phyloP scores from a whole-genome alignment of 2,797 vertebrate species.

The Rhinoraja longicauda region DNA sequence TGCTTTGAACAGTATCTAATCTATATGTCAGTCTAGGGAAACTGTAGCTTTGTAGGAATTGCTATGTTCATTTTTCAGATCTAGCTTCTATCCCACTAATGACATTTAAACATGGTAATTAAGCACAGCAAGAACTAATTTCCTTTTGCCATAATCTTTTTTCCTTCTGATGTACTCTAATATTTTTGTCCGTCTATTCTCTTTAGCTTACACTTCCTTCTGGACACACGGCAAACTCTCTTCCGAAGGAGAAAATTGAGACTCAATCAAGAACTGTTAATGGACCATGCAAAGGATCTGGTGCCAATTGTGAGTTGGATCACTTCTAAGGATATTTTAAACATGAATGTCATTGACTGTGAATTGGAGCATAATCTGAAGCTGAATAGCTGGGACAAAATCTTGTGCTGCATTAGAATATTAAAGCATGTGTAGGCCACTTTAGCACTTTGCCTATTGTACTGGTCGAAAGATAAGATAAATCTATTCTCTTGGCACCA shows the following conservation, averaged over 20 bases:
- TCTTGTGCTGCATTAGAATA: neutral
- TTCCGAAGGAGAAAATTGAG: conserved; percentile 73
- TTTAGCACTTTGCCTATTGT: no score
- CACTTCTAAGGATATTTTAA: neutral
- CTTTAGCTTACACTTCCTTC: neutral
- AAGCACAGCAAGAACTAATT: neutral
- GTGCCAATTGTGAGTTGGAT: conserved; percentile 14
- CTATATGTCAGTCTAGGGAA: neutral
- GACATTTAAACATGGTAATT: neutral
- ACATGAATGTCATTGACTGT: neutral
- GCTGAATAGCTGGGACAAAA: neutral
- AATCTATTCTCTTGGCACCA: no score
- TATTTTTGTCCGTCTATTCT: neutral
- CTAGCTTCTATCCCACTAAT: neutral
- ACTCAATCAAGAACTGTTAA: conserved; percentile 71
- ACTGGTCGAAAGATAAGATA: no score
- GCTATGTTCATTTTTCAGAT: neutral
- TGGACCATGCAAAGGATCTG: no score
- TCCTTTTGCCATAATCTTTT: neutral
- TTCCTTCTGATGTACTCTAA: neutral
- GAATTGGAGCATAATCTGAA: neutral
- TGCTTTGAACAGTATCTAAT: neutral
- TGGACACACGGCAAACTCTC: conserved; percentile 57
- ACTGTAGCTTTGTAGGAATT: neutral
- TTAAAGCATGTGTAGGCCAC: no score